Evolutionary conservation across 2,888 invertebrate species (phyloP).

Genomic region (Nymphalis c-album): DNA sequence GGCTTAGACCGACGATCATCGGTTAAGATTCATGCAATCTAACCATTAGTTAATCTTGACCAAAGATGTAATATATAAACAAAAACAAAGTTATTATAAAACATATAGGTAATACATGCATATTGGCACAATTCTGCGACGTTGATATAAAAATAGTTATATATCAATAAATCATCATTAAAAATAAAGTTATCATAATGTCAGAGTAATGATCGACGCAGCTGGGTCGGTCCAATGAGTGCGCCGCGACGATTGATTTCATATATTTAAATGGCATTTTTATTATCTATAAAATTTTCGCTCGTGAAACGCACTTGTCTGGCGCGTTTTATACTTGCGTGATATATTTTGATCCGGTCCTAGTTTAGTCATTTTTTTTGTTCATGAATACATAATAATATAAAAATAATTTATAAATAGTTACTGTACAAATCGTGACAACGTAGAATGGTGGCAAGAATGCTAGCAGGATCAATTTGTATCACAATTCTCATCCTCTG

Average conservation of each 20-base stretch:
- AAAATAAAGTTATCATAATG: conserved; percentile 24
- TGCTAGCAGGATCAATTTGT: no score
- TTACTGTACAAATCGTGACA: no score
- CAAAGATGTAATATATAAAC: neutral
- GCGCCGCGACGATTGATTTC: conserved; percentile 24
- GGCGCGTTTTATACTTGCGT: no score
- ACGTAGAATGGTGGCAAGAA: no score
- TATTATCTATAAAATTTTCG: conserved; percentile 1
- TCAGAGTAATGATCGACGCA: conserved; percentile 17
- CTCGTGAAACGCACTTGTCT: neutral
- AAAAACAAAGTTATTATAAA: neutral
- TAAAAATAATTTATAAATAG: no score
- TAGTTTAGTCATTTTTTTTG: no score
- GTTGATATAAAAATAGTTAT: conserved; percentile 18
- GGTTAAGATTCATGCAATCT: no score
- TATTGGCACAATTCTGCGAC: neutral
- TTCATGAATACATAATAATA: no score
- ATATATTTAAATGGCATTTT: conserved; percentile 10
- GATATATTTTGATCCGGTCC: no score
- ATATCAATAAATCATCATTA: conserved; percentile 33
- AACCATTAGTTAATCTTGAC: no score
- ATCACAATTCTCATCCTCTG: no score
- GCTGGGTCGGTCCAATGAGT: conserved; percentile 15
- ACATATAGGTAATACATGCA: neutral
- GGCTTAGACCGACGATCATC: no score